A percentile compares a stretch with the other conserved stretches of the same genome.
Conservation (phyloP, 2,113 vertebrate genomes). For the Scomber scombrus region DNA sequence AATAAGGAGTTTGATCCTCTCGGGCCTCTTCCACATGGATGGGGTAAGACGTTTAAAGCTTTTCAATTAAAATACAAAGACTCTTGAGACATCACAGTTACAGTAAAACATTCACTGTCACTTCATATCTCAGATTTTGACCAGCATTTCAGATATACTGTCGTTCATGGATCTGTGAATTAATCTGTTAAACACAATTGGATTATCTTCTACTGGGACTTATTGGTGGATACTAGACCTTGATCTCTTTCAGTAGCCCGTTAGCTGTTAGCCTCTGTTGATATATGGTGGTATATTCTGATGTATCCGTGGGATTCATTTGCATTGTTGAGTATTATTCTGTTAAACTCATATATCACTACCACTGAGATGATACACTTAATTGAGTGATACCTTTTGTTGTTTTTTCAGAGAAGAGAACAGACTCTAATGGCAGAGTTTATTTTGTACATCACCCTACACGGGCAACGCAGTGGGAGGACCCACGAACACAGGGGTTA, state of each 20-base stretch:
- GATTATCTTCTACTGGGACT: not conserved
- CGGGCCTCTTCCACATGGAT: slow-evolving; percentile 94
- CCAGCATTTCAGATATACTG: not conserved
- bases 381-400: not conserved
- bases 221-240: not conserved
- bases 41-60: slow-evolving; percentile 88
- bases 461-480: slow-evolving; percentile 97
- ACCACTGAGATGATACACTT: too few species aligned
- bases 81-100: not conserved
- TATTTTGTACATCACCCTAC: slow-evolving; percentile 98
- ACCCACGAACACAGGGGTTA: slow-evolving; percentile 96
- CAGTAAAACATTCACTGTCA: not conserved
- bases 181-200: not conserved
- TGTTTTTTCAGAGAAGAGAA: slow-evolving; percentile 91
- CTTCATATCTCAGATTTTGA: not conserved
- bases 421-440: slow-evolving; percentile 94
- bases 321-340: not conserved
- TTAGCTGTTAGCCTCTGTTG: not conserved
- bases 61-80: not conserved
- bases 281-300: not conserved
- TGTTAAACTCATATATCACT: not conserved
- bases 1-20: slow-evolving; percentile 98
- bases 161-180: not conserved
- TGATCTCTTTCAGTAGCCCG: not conserved
- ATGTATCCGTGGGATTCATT: not conserved